These are phyloP conservation scores for Netelia melanura DNA, from an alignment of 2,888 invertebrate genomes.

Conservation along the genomic window DNA sequence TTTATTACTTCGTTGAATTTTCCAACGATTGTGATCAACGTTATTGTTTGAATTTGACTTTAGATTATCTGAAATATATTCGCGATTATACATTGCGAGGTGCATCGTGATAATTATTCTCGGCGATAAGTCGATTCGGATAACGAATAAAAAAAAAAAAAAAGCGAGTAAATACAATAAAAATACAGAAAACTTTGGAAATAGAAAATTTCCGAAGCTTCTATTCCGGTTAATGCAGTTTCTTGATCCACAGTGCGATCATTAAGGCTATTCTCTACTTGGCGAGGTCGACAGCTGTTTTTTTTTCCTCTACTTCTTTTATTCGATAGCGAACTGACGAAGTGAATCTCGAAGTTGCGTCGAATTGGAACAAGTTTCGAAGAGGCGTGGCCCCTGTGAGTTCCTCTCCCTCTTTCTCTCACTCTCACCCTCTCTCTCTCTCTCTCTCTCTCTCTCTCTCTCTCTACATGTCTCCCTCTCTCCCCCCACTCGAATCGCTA, in stretches of 20 bases:
- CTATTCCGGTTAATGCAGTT: constrained; percentile 30
- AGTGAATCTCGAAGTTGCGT: constrained; percentile 61
- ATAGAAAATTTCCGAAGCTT: neutral
- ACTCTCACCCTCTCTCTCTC: neutral
- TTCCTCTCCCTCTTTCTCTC: constrained; percentile 12
- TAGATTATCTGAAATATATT: too few relatives aligned
- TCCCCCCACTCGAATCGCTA: constrained; percentile 3
- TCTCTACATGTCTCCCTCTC: constrained; percentile 5
- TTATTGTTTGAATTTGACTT: too few relatives aligned
- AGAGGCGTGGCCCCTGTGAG: constrained; percentile 61
- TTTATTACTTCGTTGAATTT: too few relatives aligned
- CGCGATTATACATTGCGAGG: too few relatives aligned
- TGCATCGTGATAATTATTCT: too few relatives aligned
- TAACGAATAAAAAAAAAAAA: too few relatives aligned
- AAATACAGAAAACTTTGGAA: neutral
- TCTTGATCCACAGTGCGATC: constrained; percentile 21
- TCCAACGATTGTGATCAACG: too few relatives aligned
- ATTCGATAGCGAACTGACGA: constrained; percentile 35
- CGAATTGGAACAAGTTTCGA: constrained; percentile 42
- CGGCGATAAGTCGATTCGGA: too few relatives aligned
- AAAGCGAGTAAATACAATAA: too few relatives aligned
- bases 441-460: constrained; percentile 19
- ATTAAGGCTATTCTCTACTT: constrained; percentile 57
- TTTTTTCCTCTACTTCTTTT: constrained; percentile 21
- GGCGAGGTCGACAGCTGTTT: neutral